A percentile compares a stretch with the other conserved stretches of the same genome.
These are phyloP conservation scores for Laspeyria flexula DNA, from an alignment of 2,888 invertebrate genomes.

Conservation along the genomic window DNA sequence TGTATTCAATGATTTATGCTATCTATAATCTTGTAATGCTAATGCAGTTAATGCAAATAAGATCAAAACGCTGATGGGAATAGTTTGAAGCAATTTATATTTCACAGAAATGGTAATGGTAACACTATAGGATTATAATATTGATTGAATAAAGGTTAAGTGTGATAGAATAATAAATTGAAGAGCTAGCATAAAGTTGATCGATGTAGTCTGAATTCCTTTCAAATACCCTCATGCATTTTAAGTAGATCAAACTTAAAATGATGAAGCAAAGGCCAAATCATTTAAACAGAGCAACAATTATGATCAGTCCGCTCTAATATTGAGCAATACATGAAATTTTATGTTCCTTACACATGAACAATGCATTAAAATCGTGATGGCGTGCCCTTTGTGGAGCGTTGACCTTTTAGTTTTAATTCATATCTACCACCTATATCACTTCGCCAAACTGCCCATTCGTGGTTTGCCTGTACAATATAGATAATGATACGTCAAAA, in stretches of 20 bases:
- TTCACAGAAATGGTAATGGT: slow-evolving; percentile 2
- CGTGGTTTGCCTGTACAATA: slow-evolving; percentile 57
- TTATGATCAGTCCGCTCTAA: slow-evolving; percentile 21
- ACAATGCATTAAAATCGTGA: slow-evolving; percentile 61
- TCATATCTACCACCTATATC: slow-evolving; percentile 66
- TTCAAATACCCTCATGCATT: background rate
- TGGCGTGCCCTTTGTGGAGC: slow-evolving; percentile 61
- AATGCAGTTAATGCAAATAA: slow-evolving; percentile 54
- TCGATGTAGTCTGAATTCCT: too few species aligned
- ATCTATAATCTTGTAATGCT: slow-evolving; percentile 54
- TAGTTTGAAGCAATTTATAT: slow-evolving; percentile 22
- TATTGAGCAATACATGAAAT: slow-evolving; percentile 33
- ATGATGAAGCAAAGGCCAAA: slow-evolving; percentile 18
- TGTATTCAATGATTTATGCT: slow-evolving; percentile 58
- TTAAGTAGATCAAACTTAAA: slow-evolving; percentile 6
- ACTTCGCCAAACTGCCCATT: slow-evolving; percentile 65
- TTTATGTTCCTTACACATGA: slow-evolving; percentile 41
- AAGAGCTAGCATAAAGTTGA: too few species aligned
- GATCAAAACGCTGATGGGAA: slow-evolving; percentile 25
- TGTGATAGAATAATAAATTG: too few species aligned
- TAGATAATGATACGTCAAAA: slow-evolving; percentile 62
- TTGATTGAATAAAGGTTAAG: too few species aligned
- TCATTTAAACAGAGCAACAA: slow-evolving; percentile 17
- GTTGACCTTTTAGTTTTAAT: slow-evolving; percentile 63
- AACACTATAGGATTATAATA: too few species aligned